Evolutionary conservation across 1,140 invertebrate genomes (phyloP).

Genomic region (Arion vulgaris): DNA sequence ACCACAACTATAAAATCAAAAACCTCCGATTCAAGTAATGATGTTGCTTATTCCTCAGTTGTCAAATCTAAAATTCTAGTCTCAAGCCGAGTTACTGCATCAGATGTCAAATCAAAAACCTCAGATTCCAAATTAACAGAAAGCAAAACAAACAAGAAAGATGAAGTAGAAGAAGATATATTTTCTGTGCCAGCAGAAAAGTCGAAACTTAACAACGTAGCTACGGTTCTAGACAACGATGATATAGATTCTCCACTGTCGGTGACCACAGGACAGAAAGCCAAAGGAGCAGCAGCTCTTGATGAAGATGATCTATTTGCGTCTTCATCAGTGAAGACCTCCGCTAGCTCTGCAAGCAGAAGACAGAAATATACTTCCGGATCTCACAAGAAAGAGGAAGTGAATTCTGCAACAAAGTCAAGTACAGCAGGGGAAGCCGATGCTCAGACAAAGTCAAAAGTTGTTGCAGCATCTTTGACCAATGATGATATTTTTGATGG

Average conservation of each 20-base stretch:
- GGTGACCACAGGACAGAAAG: neutral
- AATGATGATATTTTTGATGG: conserved; percentile 31
- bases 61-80: too few species aligned
- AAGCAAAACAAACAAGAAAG: neutral
- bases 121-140: neutral
- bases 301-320: conserved; percentile 38
- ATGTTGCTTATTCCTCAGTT: too few species aligned
- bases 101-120: neutral
- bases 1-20: too few species aligned
- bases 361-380: neutral
- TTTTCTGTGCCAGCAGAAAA: conserved; percentile 11
- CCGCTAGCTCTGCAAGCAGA: neutral
- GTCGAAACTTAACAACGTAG: neutral
- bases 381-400: too few species aligned
- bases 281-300: neutral
- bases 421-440: neutral
- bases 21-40: too few species aligned
- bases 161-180: neutral
- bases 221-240: conserved; percentile 13
- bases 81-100: neutral
- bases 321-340: conserved; percentile 25
- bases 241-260: neutral
- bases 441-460: neutral
- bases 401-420: neutral
- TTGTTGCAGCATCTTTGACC: neutral